These are phyloP conservation scores for Morpho deidamia DNA, from an alignment of 2,888 invertebrate species.

Conservation along the genomic window DNA sequence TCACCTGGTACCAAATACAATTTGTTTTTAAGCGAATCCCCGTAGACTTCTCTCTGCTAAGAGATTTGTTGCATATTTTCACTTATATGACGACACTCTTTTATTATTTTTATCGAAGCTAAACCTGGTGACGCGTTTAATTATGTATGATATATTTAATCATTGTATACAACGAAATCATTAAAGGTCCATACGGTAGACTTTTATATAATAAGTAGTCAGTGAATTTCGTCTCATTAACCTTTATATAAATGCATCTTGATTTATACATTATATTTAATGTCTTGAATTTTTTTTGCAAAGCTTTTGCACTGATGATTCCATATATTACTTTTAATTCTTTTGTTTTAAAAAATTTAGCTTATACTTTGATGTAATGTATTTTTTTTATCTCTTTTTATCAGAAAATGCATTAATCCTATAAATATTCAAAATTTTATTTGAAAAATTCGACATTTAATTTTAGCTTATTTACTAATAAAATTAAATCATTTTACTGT, in stretches of 20 bases:
- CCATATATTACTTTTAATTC: constrained; percentile 22
- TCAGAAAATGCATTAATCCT: not conserved
- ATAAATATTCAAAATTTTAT: not conserved
- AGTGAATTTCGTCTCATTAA: constrained; percentile 27
- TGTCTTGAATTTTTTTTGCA: constrained; percentile 44
- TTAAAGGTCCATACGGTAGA: constrained; percentile 15
- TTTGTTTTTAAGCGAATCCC: constrained; percentile 60
- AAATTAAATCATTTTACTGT: not conserved
- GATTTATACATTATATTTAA: constrained; percentile 8
- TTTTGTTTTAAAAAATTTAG: constrained; percentile 15
- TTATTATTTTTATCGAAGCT: constrained; percentile 38
- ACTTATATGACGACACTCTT: constrained; percentile 44
- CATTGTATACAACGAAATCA: constrained; percentile 10
- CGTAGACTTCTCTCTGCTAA: constrained; percentile 57
- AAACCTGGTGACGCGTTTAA: constrained; percentile 55
- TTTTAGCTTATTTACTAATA: not conserved
- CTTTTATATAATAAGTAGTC: constrained; percentile 9
- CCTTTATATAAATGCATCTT: constrained; percentile 21
- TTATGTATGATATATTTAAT: constrained; percentile 15
- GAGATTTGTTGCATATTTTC: constrained; percentile 54
- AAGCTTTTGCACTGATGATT: constrained; percentile 60
- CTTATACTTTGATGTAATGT: constrained; percentile 5
- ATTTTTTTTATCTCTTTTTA: not conserved
- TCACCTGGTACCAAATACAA: constrained; percentile 74
- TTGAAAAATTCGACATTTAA: not conserved